phyloP scores from a whole-genome alignment of 2,888 invertebrate genomes.

The Sturmia bella region DNA sequence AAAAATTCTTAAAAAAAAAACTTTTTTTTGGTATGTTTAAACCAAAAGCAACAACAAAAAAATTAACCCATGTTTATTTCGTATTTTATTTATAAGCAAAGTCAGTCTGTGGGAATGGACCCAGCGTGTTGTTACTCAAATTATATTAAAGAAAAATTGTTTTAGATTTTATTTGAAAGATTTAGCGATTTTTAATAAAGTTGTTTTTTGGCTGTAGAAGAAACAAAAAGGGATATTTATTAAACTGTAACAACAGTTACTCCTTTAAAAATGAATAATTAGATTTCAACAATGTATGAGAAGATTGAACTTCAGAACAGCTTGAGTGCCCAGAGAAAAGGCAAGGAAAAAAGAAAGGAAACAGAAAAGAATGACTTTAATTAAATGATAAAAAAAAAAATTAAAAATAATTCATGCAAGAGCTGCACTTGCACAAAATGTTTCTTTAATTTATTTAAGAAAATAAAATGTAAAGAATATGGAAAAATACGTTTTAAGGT shows the following conservation, averaged over 20 bases:
- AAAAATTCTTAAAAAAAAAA: too few species aligned
- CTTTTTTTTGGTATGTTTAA: too few species aligned
- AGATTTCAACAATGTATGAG: conserved; percentile 51
- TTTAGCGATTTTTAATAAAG: conserved; percentile 71
- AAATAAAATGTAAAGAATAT: conserved; percentile 11
- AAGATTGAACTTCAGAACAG: conserved; percentile 4
- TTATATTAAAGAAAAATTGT: conserved; percentile 51
- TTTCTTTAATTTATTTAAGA: neutral
- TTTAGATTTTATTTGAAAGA: conserved; percentile 71
- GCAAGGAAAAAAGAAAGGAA: conserved; percentile 12
- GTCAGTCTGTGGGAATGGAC: neutral
- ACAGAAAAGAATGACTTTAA: conserved; percentile 72
- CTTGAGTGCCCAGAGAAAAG: neutral
- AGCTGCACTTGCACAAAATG: conserved; percentile 22
- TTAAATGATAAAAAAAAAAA: conserved; percentile 72
- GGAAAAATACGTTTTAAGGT: conserved; percentile 3
- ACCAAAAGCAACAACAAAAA: too few species aligned
- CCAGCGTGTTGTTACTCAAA: neutral
- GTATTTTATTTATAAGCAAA: neutral
- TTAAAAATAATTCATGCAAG: conserved; percentile 59
- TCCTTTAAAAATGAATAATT: conserved; percentile 45
- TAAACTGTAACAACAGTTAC: conserved; percentile 37
- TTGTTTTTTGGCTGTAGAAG: conserved; percentile 62
- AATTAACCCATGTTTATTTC: too few species aligned
- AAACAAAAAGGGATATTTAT: conserved; percentile 15